Conservation (phyloP, 2,113 vertebrate genomes). For the Nycticryphes semicollaris region DNA sequence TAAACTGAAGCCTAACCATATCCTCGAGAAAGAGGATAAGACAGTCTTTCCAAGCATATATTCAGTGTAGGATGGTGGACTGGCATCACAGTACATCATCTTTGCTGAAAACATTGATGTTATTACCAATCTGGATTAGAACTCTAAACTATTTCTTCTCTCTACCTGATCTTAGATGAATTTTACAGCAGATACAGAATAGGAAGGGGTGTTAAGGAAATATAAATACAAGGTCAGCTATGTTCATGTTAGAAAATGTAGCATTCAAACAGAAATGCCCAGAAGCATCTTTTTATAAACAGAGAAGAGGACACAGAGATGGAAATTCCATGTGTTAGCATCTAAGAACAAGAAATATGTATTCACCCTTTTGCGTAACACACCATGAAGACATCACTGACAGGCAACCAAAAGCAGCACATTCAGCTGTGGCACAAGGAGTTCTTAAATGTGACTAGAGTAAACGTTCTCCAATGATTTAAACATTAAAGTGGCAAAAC, state of each 20-base stretch:
- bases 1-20: neutral
- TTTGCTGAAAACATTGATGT: neutral
- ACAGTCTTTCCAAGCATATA: neutral
- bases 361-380: neutral
- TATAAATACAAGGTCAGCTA: neutral
- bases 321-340: neutral
- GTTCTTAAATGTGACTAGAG: neutral
- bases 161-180: neutral
- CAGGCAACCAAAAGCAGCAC: neutral
- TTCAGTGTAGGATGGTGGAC: neutral
- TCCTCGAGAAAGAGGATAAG: neutral
- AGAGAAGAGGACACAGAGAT: neutral
- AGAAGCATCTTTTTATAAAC: neutral
- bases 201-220: neutral
- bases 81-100: neutral
- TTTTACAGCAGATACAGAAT: neutral
- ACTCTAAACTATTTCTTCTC: neutral
- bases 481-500: neutral
- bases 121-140: neutral
- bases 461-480: neutral
- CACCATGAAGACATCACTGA: neutral
- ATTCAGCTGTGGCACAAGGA: neutral
- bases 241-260: neutral
- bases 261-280: neutral
- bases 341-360: neutral